A percentile compares a stretch with the other conserved stretches of the same genome.
phyloP scores from a whole-genome alignment of 2,888 invertebrate species.

The Sympetrum striolatum region DNA sequence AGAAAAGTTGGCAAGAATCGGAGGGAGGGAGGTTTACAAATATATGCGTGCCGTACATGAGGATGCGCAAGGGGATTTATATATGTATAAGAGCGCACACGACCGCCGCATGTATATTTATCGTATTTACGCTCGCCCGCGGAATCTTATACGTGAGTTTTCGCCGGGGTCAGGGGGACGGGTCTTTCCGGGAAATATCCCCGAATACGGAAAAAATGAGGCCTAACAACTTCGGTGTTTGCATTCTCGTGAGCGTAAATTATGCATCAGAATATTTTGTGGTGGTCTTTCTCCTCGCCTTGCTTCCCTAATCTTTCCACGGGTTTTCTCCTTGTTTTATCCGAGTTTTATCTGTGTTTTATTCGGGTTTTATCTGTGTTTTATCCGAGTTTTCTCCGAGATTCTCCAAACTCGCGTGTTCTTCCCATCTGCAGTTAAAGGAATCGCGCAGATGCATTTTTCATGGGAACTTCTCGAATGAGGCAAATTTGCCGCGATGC shows the following conservation, averaged over 20 bases:
- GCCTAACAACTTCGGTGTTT: constrained; percentile 35
- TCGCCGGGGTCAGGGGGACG: background rate
- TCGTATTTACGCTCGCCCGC: background rate
- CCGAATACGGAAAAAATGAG: constrained; percentile 16
- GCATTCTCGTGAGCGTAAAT: constrained; percentile 15
- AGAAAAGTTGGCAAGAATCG: background rate
- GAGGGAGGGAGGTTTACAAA: background rate
- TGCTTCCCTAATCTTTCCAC: background rate
- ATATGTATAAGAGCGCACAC: background rate
- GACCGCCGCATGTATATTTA: background rate
- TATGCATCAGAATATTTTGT: constrained; percentile 32
- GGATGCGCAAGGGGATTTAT: background rate
- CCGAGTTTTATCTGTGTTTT: no score
- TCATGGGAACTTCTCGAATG: no score
- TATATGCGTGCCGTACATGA: background rate
- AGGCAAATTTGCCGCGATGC: no score
- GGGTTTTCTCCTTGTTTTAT: background rate
- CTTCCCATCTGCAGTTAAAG: background rate
- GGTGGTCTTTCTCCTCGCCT: constrained; percentile 3
- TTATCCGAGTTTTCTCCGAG: background rate
- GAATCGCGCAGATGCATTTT: no score
- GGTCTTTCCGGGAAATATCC: background rate
- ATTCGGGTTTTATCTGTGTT: background rate
- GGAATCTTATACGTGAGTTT: no score
- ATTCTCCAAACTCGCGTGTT: background rate